Evolutionary conservation across 2,797 vertebrate genomes (phyloP).

Genomic region (Mormyrus proboscirostris): DNA sequence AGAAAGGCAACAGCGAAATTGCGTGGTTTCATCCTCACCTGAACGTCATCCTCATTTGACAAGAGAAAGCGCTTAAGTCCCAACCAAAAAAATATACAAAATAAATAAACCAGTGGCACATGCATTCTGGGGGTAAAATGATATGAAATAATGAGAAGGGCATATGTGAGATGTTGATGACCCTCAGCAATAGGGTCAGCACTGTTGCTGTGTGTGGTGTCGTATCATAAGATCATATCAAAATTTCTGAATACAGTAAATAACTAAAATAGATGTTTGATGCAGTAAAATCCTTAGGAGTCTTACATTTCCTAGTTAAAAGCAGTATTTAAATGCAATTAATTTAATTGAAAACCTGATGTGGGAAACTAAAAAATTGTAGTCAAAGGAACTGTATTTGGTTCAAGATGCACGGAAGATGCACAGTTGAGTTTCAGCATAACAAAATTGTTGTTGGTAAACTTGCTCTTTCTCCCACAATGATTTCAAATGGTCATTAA

Average conservation of each 20-base stretch:
- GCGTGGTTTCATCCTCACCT: slow-evolving; percentile 10
- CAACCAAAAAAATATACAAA: background rate
- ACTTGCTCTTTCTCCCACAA: background rate
- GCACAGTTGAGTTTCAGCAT: background rate
- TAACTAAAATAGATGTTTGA: background rate
- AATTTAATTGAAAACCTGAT: background rate
- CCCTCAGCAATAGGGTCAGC: background rate
- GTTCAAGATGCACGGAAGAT: background rate
- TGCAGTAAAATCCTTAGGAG: background rate
- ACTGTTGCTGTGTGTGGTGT: background rate
- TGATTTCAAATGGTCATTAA: background rate
- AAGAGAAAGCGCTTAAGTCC: background rate
- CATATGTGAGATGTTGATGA: background rate
- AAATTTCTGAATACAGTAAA: background rate
- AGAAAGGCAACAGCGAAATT: slow-evolving; percentile 45
- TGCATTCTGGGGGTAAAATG: background rate
- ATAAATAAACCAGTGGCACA: background rate
- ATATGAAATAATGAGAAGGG: background rate
- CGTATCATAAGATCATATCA: background rate
- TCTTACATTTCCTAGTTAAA: background rate
- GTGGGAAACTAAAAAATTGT: background rate
- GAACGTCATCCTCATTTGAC: background rate
- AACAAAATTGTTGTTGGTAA: background rate
- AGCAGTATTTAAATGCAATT: background rate
- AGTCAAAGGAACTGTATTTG: background rate